Evolutionary conservation across 2,797 vertebrate genomes (phyloP).

Genomic region (Lophius americanus): DNA sequence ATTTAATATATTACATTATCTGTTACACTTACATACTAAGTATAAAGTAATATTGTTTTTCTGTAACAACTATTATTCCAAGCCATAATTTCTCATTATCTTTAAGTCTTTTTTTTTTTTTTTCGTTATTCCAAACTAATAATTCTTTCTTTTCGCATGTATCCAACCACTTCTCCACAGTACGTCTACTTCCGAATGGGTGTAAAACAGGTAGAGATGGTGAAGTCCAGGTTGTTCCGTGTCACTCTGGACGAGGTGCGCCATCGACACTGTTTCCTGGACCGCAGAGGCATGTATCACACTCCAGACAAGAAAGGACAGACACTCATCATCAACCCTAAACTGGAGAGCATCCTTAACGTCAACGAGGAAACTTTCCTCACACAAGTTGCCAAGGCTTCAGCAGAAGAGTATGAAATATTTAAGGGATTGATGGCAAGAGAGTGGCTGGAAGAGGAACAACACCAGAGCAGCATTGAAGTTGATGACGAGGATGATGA

Average conservation of each 20-base stretch:
- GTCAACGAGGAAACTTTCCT: constrained; percentile 82
- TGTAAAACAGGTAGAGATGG: constrained; percentile 85
- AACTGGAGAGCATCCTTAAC: constrained; percentile 82
- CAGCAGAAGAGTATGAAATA: constrained; percentile 86
- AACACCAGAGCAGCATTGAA: constrained; percentile 35
- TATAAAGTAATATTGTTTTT: neutral
- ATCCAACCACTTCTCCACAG: constrained; percentile 70
- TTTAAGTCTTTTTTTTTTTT: neutral
- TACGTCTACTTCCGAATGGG: constrained; percentile 97
- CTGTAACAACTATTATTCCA: neutral
- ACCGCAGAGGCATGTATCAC: constrained; percentile 89
- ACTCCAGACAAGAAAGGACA: constrained; percentile 92
- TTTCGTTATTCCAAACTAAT: neutral
- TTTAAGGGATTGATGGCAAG: constrained; percentile 87
- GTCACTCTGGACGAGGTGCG: constrained; percentile 82
- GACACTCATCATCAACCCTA: constrained; percentile 84
- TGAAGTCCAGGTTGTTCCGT: constrained; percentile 83
- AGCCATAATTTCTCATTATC: neutral
- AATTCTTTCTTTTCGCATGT: neutral
- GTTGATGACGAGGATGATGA: constrained; percentile 33
- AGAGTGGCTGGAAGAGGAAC: constrained; percentile 79
- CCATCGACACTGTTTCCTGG: constrained; percentile 89
- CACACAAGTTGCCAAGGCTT: constrained; percentile 76
- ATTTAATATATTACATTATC: neutral
- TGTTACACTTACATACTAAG: neutral